Percentiles rank a stretch among this genome's conserved stretches.
Evolutionary conservation across 2,113 vertebrate species (phyloP).

Genomic region (Bubalus kerabau): DNA sequence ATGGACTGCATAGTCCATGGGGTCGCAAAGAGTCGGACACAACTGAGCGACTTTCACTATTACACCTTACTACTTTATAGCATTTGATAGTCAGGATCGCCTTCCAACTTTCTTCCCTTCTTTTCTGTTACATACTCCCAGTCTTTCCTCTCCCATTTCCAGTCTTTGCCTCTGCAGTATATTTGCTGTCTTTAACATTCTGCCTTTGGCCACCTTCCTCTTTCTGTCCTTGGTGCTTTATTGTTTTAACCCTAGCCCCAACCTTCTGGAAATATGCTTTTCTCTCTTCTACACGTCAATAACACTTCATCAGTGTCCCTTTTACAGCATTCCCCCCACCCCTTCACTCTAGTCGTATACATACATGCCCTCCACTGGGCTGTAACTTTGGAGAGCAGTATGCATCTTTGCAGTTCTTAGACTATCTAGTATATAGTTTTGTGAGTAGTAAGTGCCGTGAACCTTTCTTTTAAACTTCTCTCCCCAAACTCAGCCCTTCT

Average conservation of each 20-base stretch:
- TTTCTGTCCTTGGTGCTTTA: constrained; percentile 8
- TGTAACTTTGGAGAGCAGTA: background rate
- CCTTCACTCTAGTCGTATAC: background rate
- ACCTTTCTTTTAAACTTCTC: constrained; percentile 7
- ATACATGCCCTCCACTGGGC: background rate
- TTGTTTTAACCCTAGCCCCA: constrained; percentile 19
- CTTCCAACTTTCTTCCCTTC: background rate
- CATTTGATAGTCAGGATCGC: background rate
- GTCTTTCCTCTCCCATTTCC: background rate
- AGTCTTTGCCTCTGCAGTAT: background rate
- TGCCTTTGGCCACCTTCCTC: background rate
- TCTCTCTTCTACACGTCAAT: background rate
- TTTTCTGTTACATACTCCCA: background rate
- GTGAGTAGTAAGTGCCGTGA: background rate
- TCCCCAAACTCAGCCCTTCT: background rate
- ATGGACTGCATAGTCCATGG: background rate
- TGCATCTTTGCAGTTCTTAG: constrained; percentile 1
- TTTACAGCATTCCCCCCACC: background rate
- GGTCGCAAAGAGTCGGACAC: background rate
- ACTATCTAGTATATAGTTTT: constrained; percentile 6
- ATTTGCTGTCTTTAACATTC: background rate
- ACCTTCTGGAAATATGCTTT: constrained; percentile 2
- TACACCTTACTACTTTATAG: background rate
- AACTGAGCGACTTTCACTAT: background rate
- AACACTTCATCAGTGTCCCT: background rate